Conservation (phyloP, 2,888 invertebrate species). For the Ectropis crepuscularia region DNA sequence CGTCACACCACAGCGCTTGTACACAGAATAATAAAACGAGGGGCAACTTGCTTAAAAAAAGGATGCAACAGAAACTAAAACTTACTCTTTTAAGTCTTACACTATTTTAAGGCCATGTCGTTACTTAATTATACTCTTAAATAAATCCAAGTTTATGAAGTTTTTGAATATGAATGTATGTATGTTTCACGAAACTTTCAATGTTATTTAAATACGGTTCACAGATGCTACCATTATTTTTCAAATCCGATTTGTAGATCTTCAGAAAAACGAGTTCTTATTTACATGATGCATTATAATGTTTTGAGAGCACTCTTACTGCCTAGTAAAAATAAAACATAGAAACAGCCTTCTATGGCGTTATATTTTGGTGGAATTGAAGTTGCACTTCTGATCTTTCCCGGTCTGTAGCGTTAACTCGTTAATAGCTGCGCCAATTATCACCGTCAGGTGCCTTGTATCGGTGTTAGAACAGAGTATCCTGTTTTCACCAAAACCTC, state of each 20-base stretch:
- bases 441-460: constrained; percentile 46
- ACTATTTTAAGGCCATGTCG: too few relatives aligned
- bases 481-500: constrained; percentile 46
- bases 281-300: background rate
- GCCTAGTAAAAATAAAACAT: too few relatives aligned
- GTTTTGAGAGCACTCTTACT: too few relatives aligned
- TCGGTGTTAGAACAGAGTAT: constrained; percentile 63
- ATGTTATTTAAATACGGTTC: too few relatives aligned
- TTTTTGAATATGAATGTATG: too few relatives aligned
- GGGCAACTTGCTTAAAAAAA: background rate
- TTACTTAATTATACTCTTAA: too few relatives aligned
- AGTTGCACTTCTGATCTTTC: background rate
- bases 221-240: too few relatives aligned
- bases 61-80: too few relatives aligned
- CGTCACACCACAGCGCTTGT: background rate
- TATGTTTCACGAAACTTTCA: too few relatives aligned
- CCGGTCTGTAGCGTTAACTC: background rate
- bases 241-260: background rate
- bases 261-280: background rate
- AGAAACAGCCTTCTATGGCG: too few relatives aligned
- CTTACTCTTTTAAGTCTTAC: too few relatives aligned
- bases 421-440: constrained; percentile 66
- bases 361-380: background rate
- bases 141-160: too few relatives aligned
- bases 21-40: background rate